Conservation (phyloP, 2,888 invertebrate genomes). For the Euclidia mi region DNA sequence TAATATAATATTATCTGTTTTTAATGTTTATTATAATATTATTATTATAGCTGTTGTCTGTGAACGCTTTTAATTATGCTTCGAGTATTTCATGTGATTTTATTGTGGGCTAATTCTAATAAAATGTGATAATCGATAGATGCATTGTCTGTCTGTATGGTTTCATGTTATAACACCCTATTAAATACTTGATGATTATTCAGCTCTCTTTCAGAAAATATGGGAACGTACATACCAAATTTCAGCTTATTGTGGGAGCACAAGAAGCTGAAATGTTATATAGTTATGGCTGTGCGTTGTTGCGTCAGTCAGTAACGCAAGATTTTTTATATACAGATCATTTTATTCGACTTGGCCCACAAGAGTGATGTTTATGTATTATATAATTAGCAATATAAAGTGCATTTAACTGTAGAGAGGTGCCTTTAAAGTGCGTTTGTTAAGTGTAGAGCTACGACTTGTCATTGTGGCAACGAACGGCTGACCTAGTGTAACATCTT, state of each 20-base stretch:
- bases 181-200: no score
- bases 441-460: constrained; percentile 28
- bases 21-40: constrained; percentile 14
- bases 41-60: constrained; percentile 29
- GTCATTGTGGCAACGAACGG: constrained; percentile 14
- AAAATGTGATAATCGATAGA: neutral
- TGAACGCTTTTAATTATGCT: constrained; percentile 33
- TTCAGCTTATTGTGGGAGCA: no score
- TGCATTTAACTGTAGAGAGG: constrained; percentile 53
- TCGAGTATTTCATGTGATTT: constrained; percentile 10
- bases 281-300: no score
- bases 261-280: no score
- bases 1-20: no score
- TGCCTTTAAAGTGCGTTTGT: constrained; percentile 53
- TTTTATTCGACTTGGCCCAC: constrained; percentile 17
- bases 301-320: no score
- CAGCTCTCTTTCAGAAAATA: no score
- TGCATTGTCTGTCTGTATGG: no score
- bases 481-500: neutral
- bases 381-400: constrained; percentile 38
- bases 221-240: no score
- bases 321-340: no score
- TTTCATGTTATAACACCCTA: no score
- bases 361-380: constrained; percentile 19
- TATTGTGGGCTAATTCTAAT: constrained; percentile 17